Evolutionary conservation across 2,797 vertebrate species (phyloP), one percentile per base, ranked within the genome.

Genomic region (Aythya fuligula): DNA sequence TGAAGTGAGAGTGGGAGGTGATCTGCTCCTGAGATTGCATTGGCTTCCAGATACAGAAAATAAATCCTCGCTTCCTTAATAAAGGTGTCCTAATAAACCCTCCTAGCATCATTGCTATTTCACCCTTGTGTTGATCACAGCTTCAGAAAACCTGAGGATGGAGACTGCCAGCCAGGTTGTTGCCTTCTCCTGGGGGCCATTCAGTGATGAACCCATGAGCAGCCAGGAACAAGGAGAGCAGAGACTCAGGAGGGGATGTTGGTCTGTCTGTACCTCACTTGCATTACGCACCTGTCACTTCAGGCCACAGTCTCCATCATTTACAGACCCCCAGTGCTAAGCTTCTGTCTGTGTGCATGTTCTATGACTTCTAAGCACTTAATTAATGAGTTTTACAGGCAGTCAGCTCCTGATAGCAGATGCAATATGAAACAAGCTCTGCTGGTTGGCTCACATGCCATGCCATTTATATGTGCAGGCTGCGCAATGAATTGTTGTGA

Each of bases 301-400:
- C 60, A 85, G 90, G 85, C 88, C 57, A 71, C 3, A 19, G 1
- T 87, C 60, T 91, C 71, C 69, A 77, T 94, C 74, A 71, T 90
- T 92, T 95, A 66, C 77, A 92, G 87, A 92, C 49, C 47, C 85
- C 71, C 74, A 81, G 90, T 92, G 82, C 76, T 88, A 93, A 95
- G 71, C 76, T 94, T 91, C 90, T 96, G 91, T 95, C 90, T 89
- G 76, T 87, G 95, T 93, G 74, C 56, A 69, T 95, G 87, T 91
- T 71, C 58, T 82, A 22, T 91, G 75, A 85, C 76, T 96, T 91
- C 22, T 76, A 90, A 95, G 61, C 25, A 69, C 85, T 89, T 89
- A 12, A 65, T 92, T 95, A 93, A 85, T 91, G 87, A 86, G 71
- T 93, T 96, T 90, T 95, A 56, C 24, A 89, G 72, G 57, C 73